Evolutionary conservation across 30 jellyfish, hydroid and myxozoan species (phyloP).

Genomic region (Hydractinia echinata): DNA sequence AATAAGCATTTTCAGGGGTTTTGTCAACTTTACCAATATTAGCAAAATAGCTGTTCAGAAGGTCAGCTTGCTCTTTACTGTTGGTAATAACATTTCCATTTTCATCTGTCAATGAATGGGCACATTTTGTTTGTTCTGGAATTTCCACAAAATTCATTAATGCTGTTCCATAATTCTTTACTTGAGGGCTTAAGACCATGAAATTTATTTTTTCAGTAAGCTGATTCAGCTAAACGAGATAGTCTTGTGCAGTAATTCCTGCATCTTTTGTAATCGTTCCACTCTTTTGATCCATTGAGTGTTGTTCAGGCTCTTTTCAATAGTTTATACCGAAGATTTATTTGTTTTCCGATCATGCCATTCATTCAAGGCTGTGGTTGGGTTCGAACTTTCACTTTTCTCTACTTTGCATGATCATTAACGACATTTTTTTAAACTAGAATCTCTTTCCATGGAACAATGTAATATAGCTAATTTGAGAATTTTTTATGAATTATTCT

Average conservation of each 20-base stretch:
- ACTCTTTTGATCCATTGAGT: conserved; percentile 12
- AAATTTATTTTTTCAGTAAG: too few species aligned
- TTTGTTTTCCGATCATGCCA: not conserved
- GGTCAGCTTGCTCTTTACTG: conserved; percentile 40
- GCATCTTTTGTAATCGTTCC: conserved; percentile 12
- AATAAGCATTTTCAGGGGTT: not conserved
- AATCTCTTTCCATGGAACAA: too few species aligned
- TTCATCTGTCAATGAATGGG: conserved; percentile 15
- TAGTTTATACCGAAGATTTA: conserved; percentile 3
- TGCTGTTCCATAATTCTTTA: conserved; percentile 45
- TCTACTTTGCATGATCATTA: conserved; percentile 42
- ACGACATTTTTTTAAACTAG: conserved; percentile 35
- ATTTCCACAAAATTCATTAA: conserved; percentile 21
- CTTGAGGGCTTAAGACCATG: too few species aligned
- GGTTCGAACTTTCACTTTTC: conserved; percentile 37
- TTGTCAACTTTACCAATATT: conserved; percentile 39
- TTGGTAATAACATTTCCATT: conserved; percentile 27
- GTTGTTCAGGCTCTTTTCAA: not conserved
- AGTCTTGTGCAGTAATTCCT: too few species aligned
- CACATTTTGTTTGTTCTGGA: too few species aligned
- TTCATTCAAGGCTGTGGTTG: conserved; percentile 2
- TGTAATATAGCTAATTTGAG: too few species aligned
- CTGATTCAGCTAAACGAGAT: too few species aligned
- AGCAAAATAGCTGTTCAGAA: conserved; percentile 37
- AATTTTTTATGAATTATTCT: too few species aligned